phyloP scores from a whole-genome alignment of 2,113 vertebrate genomes.

The Petaurus breviceps region DNA sequence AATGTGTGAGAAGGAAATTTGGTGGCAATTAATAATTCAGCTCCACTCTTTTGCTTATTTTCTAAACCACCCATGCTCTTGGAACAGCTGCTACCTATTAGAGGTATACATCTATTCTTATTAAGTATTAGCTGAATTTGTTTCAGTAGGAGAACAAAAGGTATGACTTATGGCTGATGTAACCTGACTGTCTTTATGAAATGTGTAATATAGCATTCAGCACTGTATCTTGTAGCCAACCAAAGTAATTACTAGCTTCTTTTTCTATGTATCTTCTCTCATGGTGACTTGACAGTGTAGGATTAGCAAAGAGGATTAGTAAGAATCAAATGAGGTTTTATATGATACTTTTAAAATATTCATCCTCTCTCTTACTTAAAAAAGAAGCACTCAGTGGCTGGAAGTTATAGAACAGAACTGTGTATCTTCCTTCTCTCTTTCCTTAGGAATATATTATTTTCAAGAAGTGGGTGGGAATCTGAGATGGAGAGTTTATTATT shows the following conservation, averaged over 20 bases:
- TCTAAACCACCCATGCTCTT: constrained; percentile 25
- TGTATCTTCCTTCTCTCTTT: background rate
- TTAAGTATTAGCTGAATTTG: constrained; percentile 51
- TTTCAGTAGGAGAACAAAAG: constrained; percentile 54
- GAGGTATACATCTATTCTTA: constrained; percentile 46
- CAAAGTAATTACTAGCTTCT: background rate
- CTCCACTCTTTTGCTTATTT: background rate
- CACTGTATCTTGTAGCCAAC: background rate
- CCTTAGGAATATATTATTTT: background rate
- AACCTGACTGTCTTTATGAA: constrained; percentile 47
- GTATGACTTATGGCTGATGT: constrained; percentile 22
- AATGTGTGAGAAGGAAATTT: background rate
- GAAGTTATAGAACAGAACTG: background rate
- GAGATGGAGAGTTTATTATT: too few species aligned
- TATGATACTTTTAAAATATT: background rate
- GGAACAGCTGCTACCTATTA: constrained; percentile 48
- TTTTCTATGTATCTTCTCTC: background rate
- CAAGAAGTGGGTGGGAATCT: background rate
- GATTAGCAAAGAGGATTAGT: constrained; percentile 2
- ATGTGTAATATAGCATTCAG: background rate
- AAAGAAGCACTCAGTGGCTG: background rate
- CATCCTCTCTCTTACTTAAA: background rate
- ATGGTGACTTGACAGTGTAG: background rate
- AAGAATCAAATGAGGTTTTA: background rate
- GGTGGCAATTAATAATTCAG: constrained; percentile 1